phyloP scores from a whole-genome alignment of 2,888 invertebrate species.

The Eutolmus rufibarbis region DNA sequence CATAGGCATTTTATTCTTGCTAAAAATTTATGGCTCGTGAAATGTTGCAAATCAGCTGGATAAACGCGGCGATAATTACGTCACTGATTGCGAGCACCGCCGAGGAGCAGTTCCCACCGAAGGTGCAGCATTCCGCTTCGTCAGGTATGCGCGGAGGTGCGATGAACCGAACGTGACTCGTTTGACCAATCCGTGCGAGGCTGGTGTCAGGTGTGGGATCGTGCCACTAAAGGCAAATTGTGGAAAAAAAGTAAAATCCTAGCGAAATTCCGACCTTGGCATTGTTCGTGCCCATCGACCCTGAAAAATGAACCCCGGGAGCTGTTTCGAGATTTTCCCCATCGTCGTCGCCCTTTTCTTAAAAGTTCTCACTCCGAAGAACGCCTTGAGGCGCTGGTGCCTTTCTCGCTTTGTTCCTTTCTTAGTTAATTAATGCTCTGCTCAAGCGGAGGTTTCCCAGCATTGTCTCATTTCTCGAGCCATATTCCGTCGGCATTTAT shows the following conservation, averaged over 20 bases:
- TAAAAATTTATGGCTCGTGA: not conserved
- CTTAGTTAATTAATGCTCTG: not conserved
- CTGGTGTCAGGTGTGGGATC: not conserved
- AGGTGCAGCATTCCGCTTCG: not conserved
- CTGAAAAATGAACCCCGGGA: not conserved
- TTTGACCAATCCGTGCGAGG: not conserved
- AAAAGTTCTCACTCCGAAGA: not conserved
- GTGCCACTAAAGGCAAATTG: not conserved
- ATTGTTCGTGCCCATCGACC: not conserved
- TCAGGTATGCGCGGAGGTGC: not conserved
- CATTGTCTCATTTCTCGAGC: not conserved
- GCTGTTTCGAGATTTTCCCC: not conserved
- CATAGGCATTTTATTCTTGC: not conserved
- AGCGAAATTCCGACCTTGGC: not conserved
- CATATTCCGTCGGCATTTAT: not conserved
- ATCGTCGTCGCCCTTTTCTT: not conserved
- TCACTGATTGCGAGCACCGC: not conserved
- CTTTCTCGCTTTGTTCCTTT: not conserved
- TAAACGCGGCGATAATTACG: not conserved
- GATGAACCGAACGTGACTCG: not conserved
- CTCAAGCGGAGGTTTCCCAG: not conserved
- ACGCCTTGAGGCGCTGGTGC: not conserved
- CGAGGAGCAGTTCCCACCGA: not conserved
- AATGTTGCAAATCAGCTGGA: not conserved
- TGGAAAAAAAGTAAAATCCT: not conserved